Evolutionary conservation across 2,113 vertebrate genomes (phyloP).

Genomic region (Bagarius yarrelli): DNA sequence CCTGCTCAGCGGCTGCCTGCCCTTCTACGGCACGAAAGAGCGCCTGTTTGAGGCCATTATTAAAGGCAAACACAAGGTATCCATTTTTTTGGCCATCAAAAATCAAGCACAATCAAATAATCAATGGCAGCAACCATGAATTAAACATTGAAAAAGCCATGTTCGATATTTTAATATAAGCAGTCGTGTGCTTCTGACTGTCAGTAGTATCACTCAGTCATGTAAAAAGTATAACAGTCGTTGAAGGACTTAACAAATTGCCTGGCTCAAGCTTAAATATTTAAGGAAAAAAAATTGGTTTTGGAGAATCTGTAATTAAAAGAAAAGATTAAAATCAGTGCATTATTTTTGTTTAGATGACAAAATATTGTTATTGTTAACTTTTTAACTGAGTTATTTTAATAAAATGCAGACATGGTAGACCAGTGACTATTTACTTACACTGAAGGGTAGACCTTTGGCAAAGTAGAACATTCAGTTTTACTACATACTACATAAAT

Average conservation of each 20-base stretch:
- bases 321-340: not conserved
- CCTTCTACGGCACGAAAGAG: conserved; percentile 99
- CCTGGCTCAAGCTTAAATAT: not conserved
- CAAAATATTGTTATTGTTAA: not conserved
- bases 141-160: not conserved
- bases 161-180: not conserved
- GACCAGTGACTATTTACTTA: not conserved
- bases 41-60: conserved; percentile 98
- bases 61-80: conserved; percentile 98
- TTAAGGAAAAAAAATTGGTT: not conserved
- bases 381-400: too few species aligned
- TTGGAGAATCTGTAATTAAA: not conserved
- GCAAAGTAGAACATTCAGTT: not conserved
- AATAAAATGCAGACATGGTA: too few species aligned
- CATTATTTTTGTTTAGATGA: not conserved
- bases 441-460: not conserved
- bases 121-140: not conserved
- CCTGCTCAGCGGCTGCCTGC: conserved; percentile 94
- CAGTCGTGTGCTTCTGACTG: not conserved
- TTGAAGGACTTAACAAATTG: too few species aligned
- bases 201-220: conserved; percentile 1
- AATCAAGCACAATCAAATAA: not conserved
- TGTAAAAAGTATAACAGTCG: not conserved
- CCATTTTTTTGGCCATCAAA: conserved; percentile 3
- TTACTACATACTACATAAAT: not conserved